A percentile compares a stretch with the other conserved stretches of the same genome.
Conservation (phyloP, 2,888 invertebrate genomes). For the Acronicta leporina region DNA sequence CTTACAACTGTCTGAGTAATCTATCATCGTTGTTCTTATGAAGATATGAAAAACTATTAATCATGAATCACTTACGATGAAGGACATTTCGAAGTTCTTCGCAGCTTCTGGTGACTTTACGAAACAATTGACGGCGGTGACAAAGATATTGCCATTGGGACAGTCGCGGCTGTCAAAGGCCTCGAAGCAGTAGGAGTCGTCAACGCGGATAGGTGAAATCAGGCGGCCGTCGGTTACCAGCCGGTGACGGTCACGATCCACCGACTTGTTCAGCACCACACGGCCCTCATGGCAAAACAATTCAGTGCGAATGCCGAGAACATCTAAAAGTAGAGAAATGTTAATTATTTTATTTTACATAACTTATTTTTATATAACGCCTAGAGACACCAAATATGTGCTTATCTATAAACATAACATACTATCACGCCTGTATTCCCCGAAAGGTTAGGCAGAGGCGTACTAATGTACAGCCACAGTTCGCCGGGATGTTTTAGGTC, state of each 20-base stretch:
- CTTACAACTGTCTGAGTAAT: constrained; percentile 21
- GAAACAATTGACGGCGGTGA: constrained; percentile 78
- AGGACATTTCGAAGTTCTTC: constrained; percentile 76
- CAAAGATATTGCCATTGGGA: constrained; percentile 59
- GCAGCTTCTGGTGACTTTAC: constrained; percentile 52
- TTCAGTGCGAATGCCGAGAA: constrained; percentile 71
- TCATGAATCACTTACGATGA: constrained; percentile 72
- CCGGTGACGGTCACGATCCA: constrained; percentile 65
- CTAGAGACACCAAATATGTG: no score
- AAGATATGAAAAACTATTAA: constrained; percentile 19
- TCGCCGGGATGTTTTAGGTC: no score
- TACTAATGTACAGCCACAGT: no score
- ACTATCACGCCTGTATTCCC: no score
- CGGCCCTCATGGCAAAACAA: constrained; percentile 69
- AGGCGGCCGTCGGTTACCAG: constrained; percentile 68
- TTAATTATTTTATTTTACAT: constrained; percentile 3
- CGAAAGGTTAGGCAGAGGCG: no score
- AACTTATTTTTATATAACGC: no score
- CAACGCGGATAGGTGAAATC: constrained; percentile 57
- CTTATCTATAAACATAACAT: no score
- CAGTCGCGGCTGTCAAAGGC: constrained; percentile 76
- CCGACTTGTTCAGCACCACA: constrained; percentile 70
- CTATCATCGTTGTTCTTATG: constrained; percentile 24
- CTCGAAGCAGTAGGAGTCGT: constrained; percentile 81
- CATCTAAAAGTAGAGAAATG: constrained; percentile 64